These are phyloP conservation scores for Apteryx mantelli DNA, from an alignment of 2,113 vertebrate genomes.

Conservation along the genomic window DNA sequence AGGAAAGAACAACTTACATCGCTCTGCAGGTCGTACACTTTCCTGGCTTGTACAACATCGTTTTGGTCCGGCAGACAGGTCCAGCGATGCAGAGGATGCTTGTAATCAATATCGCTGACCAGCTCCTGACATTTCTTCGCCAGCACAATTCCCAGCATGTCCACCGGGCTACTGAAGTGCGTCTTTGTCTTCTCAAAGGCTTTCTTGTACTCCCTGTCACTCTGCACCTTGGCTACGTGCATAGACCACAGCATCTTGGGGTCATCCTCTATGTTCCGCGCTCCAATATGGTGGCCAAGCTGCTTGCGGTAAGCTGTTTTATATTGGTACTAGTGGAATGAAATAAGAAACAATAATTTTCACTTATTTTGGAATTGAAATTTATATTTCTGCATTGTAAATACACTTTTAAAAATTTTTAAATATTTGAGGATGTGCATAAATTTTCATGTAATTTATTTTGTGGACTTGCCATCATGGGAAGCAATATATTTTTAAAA, in stretches of 20 bases:
- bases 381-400: rapidly evolving
- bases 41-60: too few species aligned
- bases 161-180: constrained; percentile 85
- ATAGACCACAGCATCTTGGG: constrained; percentile 87
- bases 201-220: too few species aligned
- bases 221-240: constrained; percentile 89
- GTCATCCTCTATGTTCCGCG: constrained; percentile 82
- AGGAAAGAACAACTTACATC: too few species aligned
- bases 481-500: rapidly evolving
- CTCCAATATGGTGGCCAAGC: constrained; percentile 88
- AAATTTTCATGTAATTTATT: not conserved
- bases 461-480: too few species aligned
- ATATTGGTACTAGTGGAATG: constrained; percentile 87
- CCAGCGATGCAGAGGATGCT: too few species aligned
- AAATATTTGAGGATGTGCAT: not conserved
- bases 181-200: constrained; percentile 95
- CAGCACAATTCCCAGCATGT: constrained; percentile 88
- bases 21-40: too few species aligned
- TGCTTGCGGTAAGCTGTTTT: constrained; percentile 89
- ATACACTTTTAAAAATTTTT: rapidly evolving
- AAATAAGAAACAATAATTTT: not conserved
- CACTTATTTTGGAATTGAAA: rapidly evolving
- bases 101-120: constrained; percentile 89
- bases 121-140: constrained; percentile 89
- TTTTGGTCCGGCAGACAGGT: too few species aligned